A percentile compares a stretch with the other conserved stretches of the same genome.
Evolutionary conservation across 2,888 invertebrate species (phyloP).

Genomic region (Esperia sulphurella): DNA sequence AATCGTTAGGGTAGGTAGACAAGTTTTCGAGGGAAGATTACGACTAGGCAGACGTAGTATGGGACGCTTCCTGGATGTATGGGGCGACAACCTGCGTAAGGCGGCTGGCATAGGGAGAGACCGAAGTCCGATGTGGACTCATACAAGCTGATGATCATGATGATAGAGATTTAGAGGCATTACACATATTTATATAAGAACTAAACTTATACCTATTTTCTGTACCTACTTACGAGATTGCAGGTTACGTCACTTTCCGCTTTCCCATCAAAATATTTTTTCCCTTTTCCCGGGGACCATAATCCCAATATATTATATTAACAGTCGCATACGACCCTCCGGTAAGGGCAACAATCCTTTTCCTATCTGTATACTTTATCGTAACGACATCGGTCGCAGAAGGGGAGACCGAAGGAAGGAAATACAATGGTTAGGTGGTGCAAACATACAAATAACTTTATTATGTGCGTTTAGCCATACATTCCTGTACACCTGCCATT

Average conservation of each 20-base stretch:
- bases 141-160: too few relatives aligned
- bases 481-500: too few relatives aligned
- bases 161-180: too few relatives aligned
- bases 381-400: constrained; percentile 29
- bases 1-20: too few relatives aligned
- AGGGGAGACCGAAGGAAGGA: constrained; percentile 15
- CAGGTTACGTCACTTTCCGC: constrained; percentile 1
- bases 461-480: background rate
- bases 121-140: too few relatives aligned
- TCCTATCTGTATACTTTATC: constrained; percentile 31
- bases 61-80: too few relatives aligned
- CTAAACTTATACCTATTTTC: too few relatives aligned
- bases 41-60: too few relatives aligned
- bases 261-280: constrained; percentile 18
- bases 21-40: too few relatives aligned
- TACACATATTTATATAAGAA: too few relatives aligned
- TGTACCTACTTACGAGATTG: background rate
- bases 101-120: too few relatives aligned
- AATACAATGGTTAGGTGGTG: constrained; percentile 8
- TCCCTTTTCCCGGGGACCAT: constrained; percentile 13
- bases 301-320: constrained; percentile 30
- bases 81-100: too few relatives aligned
- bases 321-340: constrained; percentile 22
- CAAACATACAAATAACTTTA: constrained; percentile 8
- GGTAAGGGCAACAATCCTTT: constrained; percentile 28